phyloP scores from a whole-genome alignment of 2,797 vertebrate genomes.

The Manis crassicaudata region DNA sequence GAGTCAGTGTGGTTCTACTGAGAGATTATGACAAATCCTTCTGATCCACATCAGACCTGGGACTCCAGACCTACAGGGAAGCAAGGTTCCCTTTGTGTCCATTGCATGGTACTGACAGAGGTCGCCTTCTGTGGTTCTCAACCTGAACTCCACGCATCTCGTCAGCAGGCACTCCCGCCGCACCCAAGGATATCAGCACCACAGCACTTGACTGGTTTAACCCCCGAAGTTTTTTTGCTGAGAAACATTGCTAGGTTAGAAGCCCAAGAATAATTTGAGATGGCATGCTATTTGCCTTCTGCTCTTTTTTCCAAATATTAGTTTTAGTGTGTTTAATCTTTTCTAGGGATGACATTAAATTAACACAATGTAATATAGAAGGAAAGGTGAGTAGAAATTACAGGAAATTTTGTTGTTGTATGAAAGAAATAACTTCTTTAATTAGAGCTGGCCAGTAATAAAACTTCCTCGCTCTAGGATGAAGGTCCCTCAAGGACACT shows the following conservation, averaged over 20 bases:
- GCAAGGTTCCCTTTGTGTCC: not conserved
- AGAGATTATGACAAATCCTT: too few species aligned
- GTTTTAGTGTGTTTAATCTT: not conserved
- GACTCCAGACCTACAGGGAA: not conserved
- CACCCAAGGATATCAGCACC: accelerated
- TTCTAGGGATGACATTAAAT: not conserved
- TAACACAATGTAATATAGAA: too few species aligned
- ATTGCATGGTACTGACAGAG: accelerated
- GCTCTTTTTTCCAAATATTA: not conserved
- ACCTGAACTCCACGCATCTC: accelerated
- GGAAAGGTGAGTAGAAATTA: not conserved
- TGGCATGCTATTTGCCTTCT: not conserved
- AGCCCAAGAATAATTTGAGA: not conserved
- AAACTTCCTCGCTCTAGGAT: not conserved
- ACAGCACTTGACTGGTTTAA: accelerated
- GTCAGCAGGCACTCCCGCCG: not conserved
- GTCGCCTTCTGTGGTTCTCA: not conserved
- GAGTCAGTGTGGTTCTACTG: accelerated
- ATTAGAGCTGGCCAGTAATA: too few species aligned
- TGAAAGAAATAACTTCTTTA: not conserved
- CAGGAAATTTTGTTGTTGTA: not conserved
- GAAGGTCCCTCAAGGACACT: too few species aligned
- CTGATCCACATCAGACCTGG: accelerated
- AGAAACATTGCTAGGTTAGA: not conserved
- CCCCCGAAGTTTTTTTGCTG: not conserved